A percentile compares a stretch with the other conserved stretches of the same genome.
Conservation (phyloP, 2,797 vertebrate genomes). For the Tenualosa thibaudeaui region DNA sequence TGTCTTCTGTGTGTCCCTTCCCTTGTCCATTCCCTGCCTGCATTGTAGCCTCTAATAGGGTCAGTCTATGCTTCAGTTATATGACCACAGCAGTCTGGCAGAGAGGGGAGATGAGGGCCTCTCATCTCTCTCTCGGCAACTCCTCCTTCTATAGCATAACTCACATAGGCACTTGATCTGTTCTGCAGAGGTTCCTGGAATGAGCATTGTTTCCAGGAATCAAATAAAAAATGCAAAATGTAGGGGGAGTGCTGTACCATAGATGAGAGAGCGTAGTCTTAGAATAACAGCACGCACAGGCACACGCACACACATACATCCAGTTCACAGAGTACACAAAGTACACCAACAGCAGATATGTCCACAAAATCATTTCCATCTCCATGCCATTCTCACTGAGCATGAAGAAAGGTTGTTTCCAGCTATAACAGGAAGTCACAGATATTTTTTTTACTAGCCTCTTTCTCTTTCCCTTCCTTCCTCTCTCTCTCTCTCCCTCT, state of each 20-base stretch:
- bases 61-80: neutral
- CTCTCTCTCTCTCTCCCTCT: neutral
- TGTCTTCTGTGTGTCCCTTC: neutral
- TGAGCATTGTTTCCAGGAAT: slow-evolving; percentile 3
- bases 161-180: neutral
- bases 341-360: neutral
- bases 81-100: neutral
- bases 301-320: neutral
- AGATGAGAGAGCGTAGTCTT: neutral
- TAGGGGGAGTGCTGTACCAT: neutral
- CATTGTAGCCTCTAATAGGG: neutral
- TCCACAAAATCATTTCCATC: neutral
- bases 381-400: neutral
- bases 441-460: neutral
- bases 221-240: neutral
- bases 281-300: neutral
- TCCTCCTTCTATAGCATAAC: neutral
- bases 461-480: neutral
- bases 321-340: neutral
- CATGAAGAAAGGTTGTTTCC: neutral
- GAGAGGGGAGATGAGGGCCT: slow-evolving; percentile 6
- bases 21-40: neutral
- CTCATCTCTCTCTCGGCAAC: neutral
- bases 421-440: neutral
- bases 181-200: slow-evolving; percentile 20